Conservation (phyloP, 2,888 invertebrate species). For the Lasioglossum oenotherae region DNA sequence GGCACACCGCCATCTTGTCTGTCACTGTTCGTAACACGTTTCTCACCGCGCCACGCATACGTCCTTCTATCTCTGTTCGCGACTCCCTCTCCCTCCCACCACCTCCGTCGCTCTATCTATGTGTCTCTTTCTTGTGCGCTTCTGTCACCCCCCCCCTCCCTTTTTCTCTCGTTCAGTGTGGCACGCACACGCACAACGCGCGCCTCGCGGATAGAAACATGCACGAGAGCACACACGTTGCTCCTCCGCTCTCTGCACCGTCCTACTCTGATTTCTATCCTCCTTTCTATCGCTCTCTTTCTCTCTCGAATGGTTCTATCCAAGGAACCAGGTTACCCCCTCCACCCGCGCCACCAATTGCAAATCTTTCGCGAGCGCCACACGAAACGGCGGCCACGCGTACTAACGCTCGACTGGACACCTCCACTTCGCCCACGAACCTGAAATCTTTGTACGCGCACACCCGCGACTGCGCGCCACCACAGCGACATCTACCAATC, state of each 20-base stretch:
- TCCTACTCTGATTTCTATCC: slow-evolving; percentile 54
- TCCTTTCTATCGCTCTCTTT: slow-evolving; percentile 53
- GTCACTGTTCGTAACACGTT: slow-evolving; percentile 77
- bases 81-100: background rate
- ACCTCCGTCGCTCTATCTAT: background rate
- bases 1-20: slow-evolving; percentile 83
- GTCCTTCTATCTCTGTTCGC: slow-evolving; percentile 29
- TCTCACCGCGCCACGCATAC: slow-evolving; percentile 69
- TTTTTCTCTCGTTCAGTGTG: slow-evolving; percentile 17
- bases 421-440: slow-evolving; percentile 31
- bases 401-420: slow-evolving; percentile 60
- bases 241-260: slow-evolving; percentile 60
- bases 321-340: slow-evolving; percentile 57
- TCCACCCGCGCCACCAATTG: background rate
- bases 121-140: background rate
- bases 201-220: slow-evolving; percentile 41
- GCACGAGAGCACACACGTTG: slow-evolving; percentile 57
- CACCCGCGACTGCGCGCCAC: slow-evolving; percentile 54
- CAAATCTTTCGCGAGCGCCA: slow-evolving; percentile 46
- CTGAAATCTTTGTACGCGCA: slow-evolving; percentile 6
- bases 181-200: slow-evolving; percentile 42
- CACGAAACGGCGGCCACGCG: slow-evolving; percentile 57
- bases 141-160: background rate
- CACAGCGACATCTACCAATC: slow-evolving; percentile 46
- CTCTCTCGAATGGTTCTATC: slow-evolving; percentile 25